phyloP scores from a whole-genome alignment of 2,888 invertebrate genomes.

The Sarcophaga carnaria region DNA sequence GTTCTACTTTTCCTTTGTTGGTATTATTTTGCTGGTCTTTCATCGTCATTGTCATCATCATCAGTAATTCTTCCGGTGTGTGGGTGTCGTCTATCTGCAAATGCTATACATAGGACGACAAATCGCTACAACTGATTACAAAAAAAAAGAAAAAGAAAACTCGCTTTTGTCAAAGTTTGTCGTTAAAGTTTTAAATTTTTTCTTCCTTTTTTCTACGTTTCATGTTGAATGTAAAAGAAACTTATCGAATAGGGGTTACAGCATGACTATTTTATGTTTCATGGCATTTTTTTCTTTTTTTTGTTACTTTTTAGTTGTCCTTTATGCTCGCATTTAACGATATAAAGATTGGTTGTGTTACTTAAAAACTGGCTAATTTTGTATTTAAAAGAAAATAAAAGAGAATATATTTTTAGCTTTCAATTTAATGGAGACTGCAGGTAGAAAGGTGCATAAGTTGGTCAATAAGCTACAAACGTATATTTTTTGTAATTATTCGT shows the following conservation, averaged over 20 bases:
- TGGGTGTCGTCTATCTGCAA: constrained; percentile 1
- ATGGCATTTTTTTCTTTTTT: not conserved
- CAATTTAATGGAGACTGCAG: too few species aligned
- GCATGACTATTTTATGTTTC: constrained; percentile 2
- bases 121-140: constrained; percentile 55
- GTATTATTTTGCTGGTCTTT: constrained; percentile 36
- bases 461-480: too few species aligned
- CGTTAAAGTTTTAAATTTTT: constrained; percentile 43
- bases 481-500: too few species aligned
- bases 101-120: constrained; percentile 34
- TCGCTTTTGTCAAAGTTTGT: constrained; percentile 58
- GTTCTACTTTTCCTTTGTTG: not conserved
- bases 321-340: not conserved
- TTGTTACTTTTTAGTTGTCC: not conserved
- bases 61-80: constrained; percentile 34
- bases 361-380: not conserved
- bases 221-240: not conserved
- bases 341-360: not conserved
- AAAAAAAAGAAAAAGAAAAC: not conserved
- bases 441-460: too few species aligned
- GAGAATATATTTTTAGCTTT: not conserved
- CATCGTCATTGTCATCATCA: not conserved
- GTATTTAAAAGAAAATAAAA: not conserved
- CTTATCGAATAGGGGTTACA: constrained; percentile 26
- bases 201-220: not conserved